Base-by-base conservation (phyloP, 2,888 invertebrate species). In the Lasioglossum vierecki region DNA sequence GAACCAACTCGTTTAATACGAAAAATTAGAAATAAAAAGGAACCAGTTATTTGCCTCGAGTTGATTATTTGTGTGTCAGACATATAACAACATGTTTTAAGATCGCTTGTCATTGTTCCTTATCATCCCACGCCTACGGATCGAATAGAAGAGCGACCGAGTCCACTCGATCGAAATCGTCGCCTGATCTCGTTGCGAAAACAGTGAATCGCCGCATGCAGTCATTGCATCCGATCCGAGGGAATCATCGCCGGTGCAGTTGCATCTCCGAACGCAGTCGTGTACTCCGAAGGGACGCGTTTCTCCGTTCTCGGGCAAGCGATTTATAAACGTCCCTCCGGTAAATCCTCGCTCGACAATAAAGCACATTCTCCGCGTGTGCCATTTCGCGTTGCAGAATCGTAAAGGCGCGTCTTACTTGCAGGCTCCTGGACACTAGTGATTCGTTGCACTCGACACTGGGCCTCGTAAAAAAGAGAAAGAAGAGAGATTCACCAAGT, bases 361-460 rank as follows among this genome's bases (percentile, higher is more conserved):
- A 87, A 88, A 88, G 77, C 35, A 35, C 18, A 63, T 73, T 74
- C 44, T 80, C 26, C 74, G 9, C 39, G 68, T 74, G 41, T 68
- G 72, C 26, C 46, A 68, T 74, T 82, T 73, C 79, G 30, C 80
- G 39, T 30, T 66, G 70, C 76, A 68, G 71, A 86, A 88, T 90
- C 88, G 89, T 86, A 88, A 89, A 88, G 83, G 53, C 80, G 84
- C 82, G 44, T 82, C 74, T 86, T 79, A 79, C 83, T 85, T 71
- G 80, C 75, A 39, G 70, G 75, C 71, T 71, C 72, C 75, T 78
- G 70, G 82, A 63, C 75, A 80, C 60, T 75, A 77, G 84, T 78
- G 88, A 90, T 89, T 88, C 90, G 89, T 90, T 84, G 83, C 90
- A 82, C 82, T 85, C 85, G 89, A 89, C 83, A 83, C 73, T 63